A percentile compares a stretch with the other conserved stretches of the same genome.
Evolutionary conservation across 2,113 vertebrate genomes (phyloP).

Genomic region (Archilochus colubris): DNA sequence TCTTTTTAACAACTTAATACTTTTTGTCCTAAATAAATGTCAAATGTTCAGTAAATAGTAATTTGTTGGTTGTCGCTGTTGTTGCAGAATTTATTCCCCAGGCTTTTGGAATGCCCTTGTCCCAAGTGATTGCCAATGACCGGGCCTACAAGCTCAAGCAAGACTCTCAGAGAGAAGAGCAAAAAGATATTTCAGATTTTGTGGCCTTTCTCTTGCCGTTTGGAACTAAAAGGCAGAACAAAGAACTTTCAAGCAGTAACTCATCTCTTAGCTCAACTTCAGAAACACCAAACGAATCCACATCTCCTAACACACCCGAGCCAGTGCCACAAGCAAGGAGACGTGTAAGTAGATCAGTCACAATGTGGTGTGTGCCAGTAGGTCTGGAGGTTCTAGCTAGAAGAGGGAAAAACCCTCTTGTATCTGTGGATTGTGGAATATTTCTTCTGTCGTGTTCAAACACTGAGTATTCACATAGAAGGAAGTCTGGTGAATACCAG

Average conservation of each 20-base stretch:
- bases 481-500: background rate
- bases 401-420: background rate
- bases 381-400: background rate
- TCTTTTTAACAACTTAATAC: background rate
- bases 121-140: constrained; percentile 95
- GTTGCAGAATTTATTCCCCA: constrained; percentile 88
- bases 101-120: constrained; percentile 94
- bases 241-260: constrained; percentile 98
- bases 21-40: background rate
- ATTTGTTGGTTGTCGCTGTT: background rate
- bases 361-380: rapidly evolving
- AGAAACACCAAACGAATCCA: constrained; percentile 90
- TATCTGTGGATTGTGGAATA: background rate
- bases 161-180: constrained; percentile 86
- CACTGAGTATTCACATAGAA: background rate
- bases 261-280: constrained; percentile 98
- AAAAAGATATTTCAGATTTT: constrained; percentile 87
- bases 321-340: constrained; percentile 84
- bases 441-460: background rate
- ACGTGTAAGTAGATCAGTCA: constrained; percentile 79
- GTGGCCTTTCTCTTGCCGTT: constrained; percentile 90
- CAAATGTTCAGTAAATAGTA: constrained; percentile 17
- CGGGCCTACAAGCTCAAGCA: constrained; percentile 90
- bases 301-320: constrained; percentile 84
- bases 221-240: constrained; percentile 86